Conservation (phyloP, 2,888 invertebrate genomes). For the Empis livida region DNA sequence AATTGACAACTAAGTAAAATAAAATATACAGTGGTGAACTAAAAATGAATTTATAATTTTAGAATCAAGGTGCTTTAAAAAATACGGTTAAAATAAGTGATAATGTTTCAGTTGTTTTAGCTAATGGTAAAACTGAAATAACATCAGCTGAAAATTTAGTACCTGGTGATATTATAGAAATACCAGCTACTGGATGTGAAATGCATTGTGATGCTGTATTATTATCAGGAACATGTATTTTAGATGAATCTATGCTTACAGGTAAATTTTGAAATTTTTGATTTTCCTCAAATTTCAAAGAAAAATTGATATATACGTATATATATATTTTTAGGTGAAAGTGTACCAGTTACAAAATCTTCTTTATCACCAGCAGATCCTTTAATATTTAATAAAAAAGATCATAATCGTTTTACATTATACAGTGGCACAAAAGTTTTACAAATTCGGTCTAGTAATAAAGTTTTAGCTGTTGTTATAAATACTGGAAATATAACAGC, state of each 20-base stretch:
- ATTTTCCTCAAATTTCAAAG: too few species aligned
- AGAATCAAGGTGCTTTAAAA: conserved; percentile 74
- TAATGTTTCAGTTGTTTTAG: conserved; percentile 49
- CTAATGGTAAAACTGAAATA: conserved; percentile 35
- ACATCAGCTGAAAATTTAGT: conserved; percentile 61
- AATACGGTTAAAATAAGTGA: conserved; percentile 67
- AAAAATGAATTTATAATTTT: conserved; percentile 13
- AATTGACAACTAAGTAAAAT: too few species aligned
- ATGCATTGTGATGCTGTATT: conserved; percentile 81
- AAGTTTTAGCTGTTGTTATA: conserved; percentile 59
- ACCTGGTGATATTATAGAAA: conserved; percentile 71
- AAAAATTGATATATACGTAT: too few species aligned
- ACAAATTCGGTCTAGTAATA: conserved; percentile 73
- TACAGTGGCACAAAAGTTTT: conserved; percentile 79
- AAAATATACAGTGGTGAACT: too few species aligned
- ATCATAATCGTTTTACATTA: conserved; percentile 68
- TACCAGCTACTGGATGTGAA: conserved; percentile 63
- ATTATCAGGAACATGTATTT: conserved; percentile 65
- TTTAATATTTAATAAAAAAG: conserved; percentile 57
- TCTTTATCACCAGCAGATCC: conserved; percentile 55
- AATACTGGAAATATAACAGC: conserved; percentile 75
- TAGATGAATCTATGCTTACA: conserved; percentile 87
- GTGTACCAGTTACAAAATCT: conserved; percentile 84
- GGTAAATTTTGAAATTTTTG: conserved; percentile 34
- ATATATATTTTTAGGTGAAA: conserved; percentile 52